phyloP scores from a whole-genome alignment of 2,113 vertebrate genomes.

The Alligator sinensis region DNA sequence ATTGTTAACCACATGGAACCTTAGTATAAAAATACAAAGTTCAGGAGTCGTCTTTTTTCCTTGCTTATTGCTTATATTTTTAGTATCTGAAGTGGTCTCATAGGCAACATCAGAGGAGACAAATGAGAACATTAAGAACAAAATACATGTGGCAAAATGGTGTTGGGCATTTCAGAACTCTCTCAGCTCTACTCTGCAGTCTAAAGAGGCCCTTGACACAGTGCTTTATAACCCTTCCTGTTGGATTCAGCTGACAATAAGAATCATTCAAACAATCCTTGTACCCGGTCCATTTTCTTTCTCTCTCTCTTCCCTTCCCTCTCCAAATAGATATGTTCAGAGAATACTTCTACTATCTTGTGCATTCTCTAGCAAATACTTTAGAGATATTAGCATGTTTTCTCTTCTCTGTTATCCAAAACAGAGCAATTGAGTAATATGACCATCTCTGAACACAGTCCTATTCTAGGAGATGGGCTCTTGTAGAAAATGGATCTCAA shows the following conservation, averaged over 20 bases:
- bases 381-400: not conserved
- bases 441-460: slow-evolving; percentile 19
- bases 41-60: not conserved
- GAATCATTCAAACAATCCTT: slow-evolving; percentile 31
- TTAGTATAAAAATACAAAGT: not conserved
- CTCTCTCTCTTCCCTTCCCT: not conserved
- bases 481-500: slow-evolving; percentile 47
- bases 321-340: not conserved
- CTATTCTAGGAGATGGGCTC: slow-evolving; percentile 45
- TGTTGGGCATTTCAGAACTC: not conserved
- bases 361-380: not conserved
- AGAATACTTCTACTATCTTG: slow-evolving; percentile 5
- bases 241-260: not conserved
- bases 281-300: not conserved
- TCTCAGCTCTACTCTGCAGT: not conserved
- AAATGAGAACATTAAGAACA: not conserved
- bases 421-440: slow-evolving; percentile 54
- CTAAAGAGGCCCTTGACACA: not conserved
- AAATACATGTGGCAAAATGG: not conserved
- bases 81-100: not conserved
- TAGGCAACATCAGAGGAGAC: not conserved
- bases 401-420: not conserved
- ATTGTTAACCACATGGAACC: not conserved
- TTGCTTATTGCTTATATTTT: slow-evolving; percentile 20
- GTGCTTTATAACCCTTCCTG: not conserved